Conservation (phyloP, 2,113 vertebrate species). For the Lepidothrix coronata region DNA sequence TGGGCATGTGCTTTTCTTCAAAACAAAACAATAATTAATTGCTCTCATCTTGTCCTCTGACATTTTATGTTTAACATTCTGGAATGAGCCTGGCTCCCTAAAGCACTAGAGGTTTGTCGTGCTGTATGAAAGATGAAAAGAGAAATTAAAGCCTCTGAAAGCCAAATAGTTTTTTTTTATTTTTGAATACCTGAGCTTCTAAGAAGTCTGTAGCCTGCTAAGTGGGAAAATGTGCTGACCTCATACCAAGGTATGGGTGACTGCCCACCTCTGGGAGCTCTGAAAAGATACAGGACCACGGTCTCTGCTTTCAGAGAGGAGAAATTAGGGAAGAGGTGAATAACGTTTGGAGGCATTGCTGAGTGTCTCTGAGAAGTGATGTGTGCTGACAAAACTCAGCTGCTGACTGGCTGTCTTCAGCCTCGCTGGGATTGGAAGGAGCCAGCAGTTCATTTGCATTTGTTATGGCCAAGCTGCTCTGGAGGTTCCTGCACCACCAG, state of each 20-base stretch:
- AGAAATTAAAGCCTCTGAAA: background rate
- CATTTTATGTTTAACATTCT: background rate
- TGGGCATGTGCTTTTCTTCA: rapidly evolving
- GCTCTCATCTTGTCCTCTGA: background rate
- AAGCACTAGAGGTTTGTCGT: background rate
- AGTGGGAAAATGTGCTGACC: background rate
- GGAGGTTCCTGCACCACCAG: background rate
- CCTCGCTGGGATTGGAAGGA: background rate
- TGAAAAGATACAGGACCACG: background rate
- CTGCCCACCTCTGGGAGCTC: background rate
- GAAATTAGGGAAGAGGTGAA: background rate
- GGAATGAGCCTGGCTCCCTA: background rate
- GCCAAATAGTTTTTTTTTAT: background rate
- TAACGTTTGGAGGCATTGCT: background rate
- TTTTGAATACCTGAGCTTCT: background rate
- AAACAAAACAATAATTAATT: background rate
- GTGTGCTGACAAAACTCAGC: background rate
- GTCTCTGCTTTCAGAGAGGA: background rate
- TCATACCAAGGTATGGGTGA: background rate
- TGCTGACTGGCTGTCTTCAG: background rate
- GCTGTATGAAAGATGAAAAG: background rate
- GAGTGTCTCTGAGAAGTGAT: background rate
- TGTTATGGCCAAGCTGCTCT: background rate
- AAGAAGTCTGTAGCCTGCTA: background rate
- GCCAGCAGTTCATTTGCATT: rapidly evolving